Evolutionary conservation across 2,113 vertebrate species (phyloP).

Genomic region (Pituophis catenifer): DNA sequence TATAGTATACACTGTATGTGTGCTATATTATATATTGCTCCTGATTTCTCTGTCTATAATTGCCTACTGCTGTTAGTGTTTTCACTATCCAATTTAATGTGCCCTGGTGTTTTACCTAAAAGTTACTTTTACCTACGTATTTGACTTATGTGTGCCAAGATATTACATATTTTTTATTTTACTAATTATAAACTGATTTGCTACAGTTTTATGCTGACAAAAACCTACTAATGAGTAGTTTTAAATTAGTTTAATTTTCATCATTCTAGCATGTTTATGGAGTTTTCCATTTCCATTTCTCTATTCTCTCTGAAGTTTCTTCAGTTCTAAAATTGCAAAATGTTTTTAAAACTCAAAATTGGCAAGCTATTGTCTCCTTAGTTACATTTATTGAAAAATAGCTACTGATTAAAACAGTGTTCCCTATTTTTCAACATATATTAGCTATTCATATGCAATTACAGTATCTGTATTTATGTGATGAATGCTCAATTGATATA

Average conservation of each 20-base stretch:
- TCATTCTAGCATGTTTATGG: background rate
- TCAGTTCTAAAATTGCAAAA: constrained; percentile 15
- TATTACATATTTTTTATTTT: background rate
- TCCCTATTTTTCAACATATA: constrained; percentile 28
- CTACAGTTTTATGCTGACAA: background rate
- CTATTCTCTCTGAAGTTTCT: background rate
- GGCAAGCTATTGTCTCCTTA: constrained; percentile 37
- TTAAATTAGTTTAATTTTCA: background rate
- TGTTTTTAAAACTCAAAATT: constrained; percentile 23
- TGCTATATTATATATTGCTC: background rate
- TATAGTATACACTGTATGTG: background rate
- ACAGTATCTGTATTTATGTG: constrained; percentile 14
- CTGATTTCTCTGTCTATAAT: background rate
- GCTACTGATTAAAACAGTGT: constrained; percentile 11
- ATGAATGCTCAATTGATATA: background rate
- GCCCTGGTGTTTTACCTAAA: background rate
- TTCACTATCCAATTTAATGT: background rate
- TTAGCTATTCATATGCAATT: constrained; percentile 16
- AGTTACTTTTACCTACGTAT: background rate
- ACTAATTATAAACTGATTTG: background rate
- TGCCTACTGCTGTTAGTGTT: rapidly evolving
- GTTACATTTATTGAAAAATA: constrained; percentile 20
- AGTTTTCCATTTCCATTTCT: background rate
- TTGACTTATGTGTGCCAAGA: background rate
- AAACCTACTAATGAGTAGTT: background rate